These are phyloP conservation scores for Leucoraja ocellata DNA, from an alignment of 2,797 vertebrate genomes.

Conservation along the genomic window DNA sequence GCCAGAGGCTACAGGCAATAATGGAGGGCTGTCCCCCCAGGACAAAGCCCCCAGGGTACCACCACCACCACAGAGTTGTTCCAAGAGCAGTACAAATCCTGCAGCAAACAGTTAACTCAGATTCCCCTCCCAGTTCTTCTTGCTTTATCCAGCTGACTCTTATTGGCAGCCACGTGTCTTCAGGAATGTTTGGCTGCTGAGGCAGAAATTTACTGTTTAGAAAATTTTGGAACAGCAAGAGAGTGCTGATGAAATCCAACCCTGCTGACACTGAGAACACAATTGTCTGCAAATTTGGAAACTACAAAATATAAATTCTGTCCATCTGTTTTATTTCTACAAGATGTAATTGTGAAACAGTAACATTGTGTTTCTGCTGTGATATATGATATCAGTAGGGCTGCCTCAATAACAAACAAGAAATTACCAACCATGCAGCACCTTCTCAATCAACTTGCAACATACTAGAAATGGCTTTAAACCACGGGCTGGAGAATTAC, in stretches of 20 bases:
- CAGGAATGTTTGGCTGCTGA: conserved; percentile 2
- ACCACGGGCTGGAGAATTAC: background rate
- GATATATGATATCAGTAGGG: background rate
- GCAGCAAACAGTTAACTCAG: background rate
- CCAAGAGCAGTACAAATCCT: background rate
- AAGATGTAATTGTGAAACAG: background rate
- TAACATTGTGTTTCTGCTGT: background rate
- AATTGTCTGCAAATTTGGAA: background rate
- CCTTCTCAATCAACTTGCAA: background rate
- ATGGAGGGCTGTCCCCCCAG: background rate
- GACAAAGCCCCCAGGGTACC: background rate
- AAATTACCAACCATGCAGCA: too few species aligned
- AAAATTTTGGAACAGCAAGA: background rate
- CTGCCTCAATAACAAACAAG: background rate
- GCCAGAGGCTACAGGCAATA: background rate
- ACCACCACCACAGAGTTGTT: background rate
- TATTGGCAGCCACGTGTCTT: background rate
- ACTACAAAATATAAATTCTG: conserved; percentile 4
- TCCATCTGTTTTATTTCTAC: background rate
- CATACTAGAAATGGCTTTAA: background rate
- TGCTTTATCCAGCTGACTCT: background rate
- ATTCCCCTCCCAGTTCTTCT: background rate
- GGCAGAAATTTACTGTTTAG: background rate
- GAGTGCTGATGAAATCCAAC: background rate
- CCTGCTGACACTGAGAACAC: background rate